phyloP scores from a whole-genome alignment of 2,888 invertebrate species.

The Hyles lineata region DNA sequence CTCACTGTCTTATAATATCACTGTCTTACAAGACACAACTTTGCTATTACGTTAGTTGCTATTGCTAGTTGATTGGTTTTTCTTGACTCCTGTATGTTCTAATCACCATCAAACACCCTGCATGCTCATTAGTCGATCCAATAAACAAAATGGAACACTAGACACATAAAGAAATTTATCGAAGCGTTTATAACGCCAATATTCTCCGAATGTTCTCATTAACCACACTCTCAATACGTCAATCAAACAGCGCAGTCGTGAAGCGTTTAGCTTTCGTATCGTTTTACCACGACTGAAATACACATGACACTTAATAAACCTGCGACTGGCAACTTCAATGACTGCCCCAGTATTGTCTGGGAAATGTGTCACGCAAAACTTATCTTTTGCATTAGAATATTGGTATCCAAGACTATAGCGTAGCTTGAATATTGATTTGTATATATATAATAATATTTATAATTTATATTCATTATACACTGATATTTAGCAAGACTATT shows the following conservation, averaged over 20 bases:
- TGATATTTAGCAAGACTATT: too few species aligned
- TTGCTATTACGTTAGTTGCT: too few species aligned
- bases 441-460: too few species aligned
- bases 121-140: neutral
- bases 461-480: too few species aligned
- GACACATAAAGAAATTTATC: neutral
- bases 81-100: too few species aligned
- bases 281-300: slow-evolving; percentile 1
- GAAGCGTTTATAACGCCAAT: neutral
- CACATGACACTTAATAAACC: slow-evolving; percentile 19
- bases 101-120: too few species aligned
- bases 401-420: neutral
- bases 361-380: slow-evolving; percentile 30
- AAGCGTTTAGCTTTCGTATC: slow-evolving; percentile 22
- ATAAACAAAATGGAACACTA: neutral
- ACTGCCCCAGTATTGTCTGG: slow-evolving; percentile 3
- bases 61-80: too few species aligned
- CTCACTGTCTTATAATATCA: too few species aligned
- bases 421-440: neutral
- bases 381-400: slow-evolving; percentile 31
- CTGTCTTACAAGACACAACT: too few species aligned
- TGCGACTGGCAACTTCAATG: slow-evolving; percentile 10
- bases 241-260: slow-evolving; percentile 19
- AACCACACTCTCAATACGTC: slow-evolving; percentile 26
- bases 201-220: slow-evolving; percentile 16